Conservation (phyloP, 92 coral and sea anemone genomes). For the Anthopleura xanthogrammica region DNA sequence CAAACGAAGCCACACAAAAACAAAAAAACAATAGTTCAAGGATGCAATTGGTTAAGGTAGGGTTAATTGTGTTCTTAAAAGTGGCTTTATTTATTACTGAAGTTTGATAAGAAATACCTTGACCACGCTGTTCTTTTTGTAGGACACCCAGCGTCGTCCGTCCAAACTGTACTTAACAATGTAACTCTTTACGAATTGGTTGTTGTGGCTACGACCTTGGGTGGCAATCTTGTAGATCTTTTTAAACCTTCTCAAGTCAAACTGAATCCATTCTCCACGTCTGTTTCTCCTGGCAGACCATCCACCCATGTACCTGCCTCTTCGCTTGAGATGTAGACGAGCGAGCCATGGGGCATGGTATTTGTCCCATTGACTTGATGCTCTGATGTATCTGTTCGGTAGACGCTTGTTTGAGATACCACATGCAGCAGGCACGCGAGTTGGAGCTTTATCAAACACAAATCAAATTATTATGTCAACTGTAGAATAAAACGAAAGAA, state of each 20-base stretch:
- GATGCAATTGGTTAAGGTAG: too few species aligned
- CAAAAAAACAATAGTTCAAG: too few species aligned
- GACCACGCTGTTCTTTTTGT: conserved; percentile 55
- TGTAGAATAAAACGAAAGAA: conserved; percentile 10
- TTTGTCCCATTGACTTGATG: conserved; percentile 53
- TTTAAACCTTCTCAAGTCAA: too few species aligned
- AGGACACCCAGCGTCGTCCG: conserved; percentile 56
- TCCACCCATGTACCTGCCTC: conserved; percentile 33
- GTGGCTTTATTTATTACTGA: too few species aligned
- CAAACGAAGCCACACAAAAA: too few species aligned
- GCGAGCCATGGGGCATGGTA: conserved; percentile 60
- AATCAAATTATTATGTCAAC: conserved; percentile 26
- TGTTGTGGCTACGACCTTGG: too few species aligned
- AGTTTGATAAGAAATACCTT: too few species aligned
- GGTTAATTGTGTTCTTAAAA: too few species aligned
- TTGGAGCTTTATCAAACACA: background rate
- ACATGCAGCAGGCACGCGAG: conserved; percentile 16
- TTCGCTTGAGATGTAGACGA: conserved; percentile 43
- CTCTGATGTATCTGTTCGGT: conserved; percentile 59
- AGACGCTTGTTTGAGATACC: conserved; percentile 25
- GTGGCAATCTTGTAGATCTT: too few species aligned
- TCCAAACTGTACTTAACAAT: conserved; percentile 49
- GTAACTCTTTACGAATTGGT: too few species aligned
- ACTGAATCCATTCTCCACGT: too few species aligned
- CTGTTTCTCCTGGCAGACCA: too few species aligned